Evolutionary conservation across 2,797 vertebrate species (phyloP).

Genomic region (Chelon labrosus): DNA sequence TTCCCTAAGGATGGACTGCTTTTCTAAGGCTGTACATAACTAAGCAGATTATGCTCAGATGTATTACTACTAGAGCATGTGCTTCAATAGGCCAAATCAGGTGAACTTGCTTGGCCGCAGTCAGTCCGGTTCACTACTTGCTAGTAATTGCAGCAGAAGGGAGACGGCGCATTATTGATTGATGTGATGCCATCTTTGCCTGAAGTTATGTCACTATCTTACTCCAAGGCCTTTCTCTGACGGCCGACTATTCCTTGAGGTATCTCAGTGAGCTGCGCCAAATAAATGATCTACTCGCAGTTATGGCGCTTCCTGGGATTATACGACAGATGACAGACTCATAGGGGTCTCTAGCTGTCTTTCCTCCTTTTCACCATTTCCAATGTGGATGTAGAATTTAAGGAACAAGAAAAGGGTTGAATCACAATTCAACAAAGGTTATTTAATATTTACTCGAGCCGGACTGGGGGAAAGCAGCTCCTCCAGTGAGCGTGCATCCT

Average conservation of each 20-base stretch:
- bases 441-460: constrained; percentile 56
- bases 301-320: constrained; percentile 69
- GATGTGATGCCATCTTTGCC: constrained; percentile 54
- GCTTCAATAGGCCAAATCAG: constrained; percentile 22
- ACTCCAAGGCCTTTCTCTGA: constrained; percentile 62
- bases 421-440: constrained; percentile 20
- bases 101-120: constrained; percentile 25
- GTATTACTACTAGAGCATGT: neutral
- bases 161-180: constrained; percentile 54
- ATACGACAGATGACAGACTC: constrained; percentile 66
- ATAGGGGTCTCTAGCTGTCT: constrained; percentile 41
- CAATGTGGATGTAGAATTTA: constrained; percentile 33
- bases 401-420: neutral
- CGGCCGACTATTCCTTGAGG: constrained; percentile 58
- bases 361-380: constrained; percentile 31
- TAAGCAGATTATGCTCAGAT: constrained; percentile 1
- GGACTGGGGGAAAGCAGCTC: constrained; percentile 25
- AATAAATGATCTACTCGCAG: constrained; percentile 71
- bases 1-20: constrained; percentile 30
- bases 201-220: constrained; percentile 64
- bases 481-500: constrained; percentile 28
- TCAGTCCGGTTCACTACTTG: constrained; percentile 19
- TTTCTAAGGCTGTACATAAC: constrained; percentile 17
- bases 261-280: constrained; percentile 50
- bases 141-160: constrained; percentile 30